Conservation (phyloP, 2,797 vertebrate species). For the Sphenodon punctatus region DNA sequence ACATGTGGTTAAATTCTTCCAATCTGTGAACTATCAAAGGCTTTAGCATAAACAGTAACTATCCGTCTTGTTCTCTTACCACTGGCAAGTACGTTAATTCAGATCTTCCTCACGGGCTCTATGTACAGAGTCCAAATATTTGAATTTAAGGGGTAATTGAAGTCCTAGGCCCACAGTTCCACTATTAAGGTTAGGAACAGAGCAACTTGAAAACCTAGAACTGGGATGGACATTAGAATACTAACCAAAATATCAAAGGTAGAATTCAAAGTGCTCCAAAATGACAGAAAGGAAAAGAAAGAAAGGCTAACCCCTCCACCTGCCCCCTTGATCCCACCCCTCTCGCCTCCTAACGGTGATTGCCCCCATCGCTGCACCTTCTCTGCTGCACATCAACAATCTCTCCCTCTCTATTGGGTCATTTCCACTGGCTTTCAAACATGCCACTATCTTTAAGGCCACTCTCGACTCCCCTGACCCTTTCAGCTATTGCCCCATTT, state of each 20-base stretch:
- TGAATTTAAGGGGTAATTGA: neutral
- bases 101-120: neutral
- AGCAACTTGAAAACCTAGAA: neutral
- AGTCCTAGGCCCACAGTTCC: neutral
- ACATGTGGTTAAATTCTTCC: neutral
- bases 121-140: neutral
- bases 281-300: neutral
- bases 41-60: neutral
- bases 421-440: too few relatives aligned
- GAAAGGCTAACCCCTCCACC: too few relatives aligned
- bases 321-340: too few relatives aligned
- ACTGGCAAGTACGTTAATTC: neutral
- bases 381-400: too few relatives aligned
- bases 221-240: neutral
- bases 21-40: neutral
- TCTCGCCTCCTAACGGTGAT: too few relatives aligned
- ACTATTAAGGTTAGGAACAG: neutral
- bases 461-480: too few relatives aligned
- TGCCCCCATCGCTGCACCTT: too few relatives aligned
- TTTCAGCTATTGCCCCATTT: too few relatives aligned
- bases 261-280: neutral
- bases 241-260: too few relatives aligned
- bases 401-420: too few relatives aligned
- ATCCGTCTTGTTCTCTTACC: neutral
- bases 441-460: too few relatives aligned